phyloP scores from a whole-genome alignment of 1,140 invertebrate species.

The Phthorimaea operculella region DNA sequence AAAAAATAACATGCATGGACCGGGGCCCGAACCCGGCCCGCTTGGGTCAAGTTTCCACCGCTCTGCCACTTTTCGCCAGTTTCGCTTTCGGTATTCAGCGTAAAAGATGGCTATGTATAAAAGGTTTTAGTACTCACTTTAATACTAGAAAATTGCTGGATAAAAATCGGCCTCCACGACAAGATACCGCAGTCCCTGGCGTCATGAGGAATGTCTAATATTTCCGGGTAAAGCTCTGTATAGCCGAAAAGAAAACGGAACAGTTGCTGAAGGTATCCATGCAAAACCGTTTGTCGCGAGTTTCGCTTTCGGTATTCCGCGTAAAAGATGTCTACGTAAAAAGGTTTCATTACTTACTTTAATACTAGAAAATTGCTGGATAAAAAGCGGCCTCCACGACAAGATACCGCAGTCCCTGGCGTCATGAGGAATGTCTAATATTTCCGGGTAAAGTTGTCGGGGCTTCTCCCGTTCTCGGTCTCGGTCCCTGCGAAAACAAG shows the following conservation, averaged over 20 bases:
- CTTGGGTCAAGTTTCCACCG: too few relatives aligned
- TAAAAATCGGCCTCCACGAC: too few relatives aligned
- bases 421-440: constrained; percentile 73
- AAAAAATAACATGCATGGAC: too few relatives aligned
- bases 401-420: constrained; percentile 85
- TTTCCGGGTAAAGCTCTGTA: constrained; percentile 36
- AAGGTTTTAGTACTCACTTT: constrained; percentile 42
- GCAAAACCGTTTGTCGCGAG: too few relatives aligned
- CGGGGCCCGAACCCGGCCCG: too few relatives aligned
- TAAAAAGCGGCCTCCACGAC: constrained; percentile 79
- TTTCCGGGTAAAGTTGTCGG: constrained; percentile 68
- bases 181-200: constrained; percentile 85
- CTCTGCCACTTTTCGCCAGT: too few relatives aligned
- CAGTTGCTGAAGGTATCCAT: not conserved
- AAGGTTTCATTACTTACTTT: constrained; percentile 69
- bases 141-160: too few relatives aligned
- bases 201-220: constrained; percentile 72
- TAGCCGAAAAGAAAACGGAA: constrained; percentile 5
- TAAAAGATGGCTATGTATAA: too few relatives aligned
- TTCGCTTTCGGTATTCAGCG: too few relatives aligned
- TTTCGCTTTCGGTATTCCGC: too few relatives aligned
- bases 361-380: constrained; percentile 86
- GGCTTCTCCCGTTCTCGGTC: constrained; percentile 70
- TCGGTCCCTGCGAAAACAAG: constrained; percentile 46
- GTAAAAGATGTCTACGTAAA: too few relatives aligned